phyloP scores from a whole-genome alignment of 2,113 vertebrate species.

The Toxostoma redivivum region DNA sequence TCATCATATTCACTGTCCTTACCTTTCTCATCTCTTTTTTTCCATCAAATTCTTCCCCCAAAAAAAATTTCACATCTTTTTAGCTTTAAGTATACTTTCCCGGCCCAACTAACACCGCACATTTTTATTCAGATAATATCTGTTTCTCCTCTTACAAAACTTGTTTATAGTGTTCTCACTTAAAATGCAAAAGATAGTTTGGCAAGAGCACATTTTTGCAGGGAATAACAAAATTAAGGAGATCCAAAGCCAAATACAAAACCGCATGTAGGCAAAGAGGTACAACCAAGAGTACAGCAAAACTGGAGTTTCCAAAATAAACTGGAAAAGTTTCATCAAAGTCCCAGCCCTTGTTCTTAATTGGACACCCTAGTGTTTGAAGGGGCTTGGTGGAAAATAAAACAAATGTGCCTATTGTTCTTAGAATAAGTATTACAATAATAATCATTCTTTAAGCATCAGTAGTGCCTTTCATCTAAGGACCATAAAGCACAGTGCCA shows the following conservation, averaged over 20 bases:
- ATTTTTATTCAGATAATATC: neutral
- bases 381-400: conserved; percentile 22
- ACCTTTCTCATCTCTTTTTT: neutral
- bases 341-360: neutral
- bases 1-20: neutral
- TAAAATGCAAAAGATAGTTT: neutral
- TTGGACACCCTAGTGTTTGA: conserved; percentile 38
- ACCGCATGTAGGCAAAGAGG: neutral
- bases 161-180: neutral
- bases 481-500: conserved; percentile 24
- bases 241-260: neutral
- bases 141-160: neutral
- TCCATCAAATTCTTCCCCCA: neutral
- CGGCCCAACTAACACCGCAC: neutral
- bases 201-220: neutral
- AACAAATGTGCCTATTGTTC: conserved; percentile 53
- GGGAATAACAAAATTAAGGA: neutral
- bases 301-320: neutral
- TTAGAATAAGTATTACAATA: conserved; percentile 34
- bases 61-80: neutral
- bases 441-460: conserved; percentile 51
- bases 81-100: neutral
- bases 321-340: neutral
- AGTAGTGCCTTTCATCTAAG: conserved; percentile 57
- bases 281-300: neutral